A percentile compares a stretch with the other conserved stretches of the same genome.
Conservation (phyloP, 2,113 vertebrate species). For the Indri indri region DNA sequence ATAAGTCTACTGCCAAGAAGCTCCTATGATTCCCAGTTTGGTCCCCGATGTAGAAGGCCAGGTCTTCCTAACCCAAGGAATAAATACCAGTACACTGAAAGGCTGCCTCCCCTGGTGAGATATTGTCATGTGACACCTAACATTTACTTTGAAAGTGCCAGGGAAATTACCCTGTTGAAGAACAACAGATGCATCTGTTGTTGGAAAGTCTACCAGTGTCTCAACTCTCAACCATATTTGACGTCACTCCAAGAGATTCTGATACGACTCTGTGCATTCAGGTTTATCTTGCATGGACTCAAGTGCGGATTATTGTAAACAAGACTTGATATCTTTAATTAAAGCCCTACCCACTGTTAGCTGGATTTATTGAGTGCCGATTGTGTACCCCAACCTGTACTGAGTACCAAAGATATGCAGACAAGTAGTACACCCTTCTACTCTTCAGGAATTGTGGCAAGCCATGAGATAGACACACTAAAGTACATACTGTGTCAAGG, state of each 20-base stretch:
- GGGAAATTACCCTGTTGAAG: background rate
- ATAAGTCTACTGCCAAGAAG: background rate
- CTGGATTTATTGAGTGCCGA: background rate
- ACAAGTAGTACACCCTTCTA: background rate
- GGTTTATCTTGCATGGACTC: background rate
- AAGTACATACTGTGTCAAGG: background rate
- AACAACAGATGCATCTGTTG: background rate
- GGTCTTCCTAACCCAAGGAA: background rate
- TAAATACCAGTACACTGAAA: background rate
- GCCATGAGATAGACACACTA: background rate
- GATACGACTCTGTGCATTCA: background rate
- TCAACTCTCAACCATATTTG: background rate
- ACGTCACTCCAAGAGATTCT: background rate
- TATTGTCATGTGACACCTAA: background rate
- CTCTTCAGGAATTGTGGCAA: background rate
- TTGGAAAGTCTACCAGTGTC: background rate
- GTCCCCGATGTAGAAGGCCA: background rate
- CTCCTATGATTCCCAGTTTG: background rate
- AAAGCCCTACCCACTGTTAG: background rate
- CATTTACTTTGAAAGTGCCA: background rate
- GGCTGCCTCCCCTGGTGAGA: background rate
- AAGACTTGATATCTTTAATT: background rate
- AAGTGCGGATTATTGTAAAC: background rate
- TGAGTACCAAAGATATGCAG: background rate
- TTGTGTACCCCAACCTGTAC: background rate